A percentile compares a stretch with the other conserved stretches of the same genome.
These are phyloP conservation scores for Pterois miles DNA, from an alignment of 2,797 vertebrate species.

Conservation along the genomic window DNA sequence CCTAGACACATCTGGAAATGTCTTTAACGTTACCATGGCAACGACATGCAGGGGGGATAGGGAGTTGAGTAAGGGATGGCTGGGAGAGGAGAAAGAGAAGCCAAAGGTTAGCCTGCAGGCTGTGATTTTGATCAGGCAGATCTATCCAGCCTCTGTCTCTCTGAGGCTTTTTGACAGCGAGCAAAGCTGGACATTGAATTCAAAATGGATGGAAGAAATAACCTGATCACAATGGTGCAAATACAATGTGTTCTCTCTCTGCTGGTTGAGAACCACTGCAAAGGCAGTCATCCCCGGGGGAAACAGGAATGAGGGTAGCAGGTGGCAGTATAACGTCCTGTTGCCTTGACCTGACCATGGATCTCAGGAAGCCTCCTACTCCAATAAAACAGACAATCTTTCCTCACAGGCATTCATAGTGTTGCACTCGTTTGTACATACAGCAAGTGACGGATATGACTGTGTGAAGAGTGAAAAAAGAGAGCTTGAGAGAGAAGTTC, in stretches of 20 bases:
- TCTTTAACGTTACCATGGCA: slow-evolving; percentile 75
- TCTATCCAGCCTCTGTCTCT: not conserved
- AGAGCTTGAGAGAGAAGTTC: not conserved
- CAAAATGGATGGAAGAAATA: slow-evolving; percentile 61
- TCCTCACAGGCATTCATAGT: not conserved
- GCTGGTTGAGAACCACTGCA: not conserved
- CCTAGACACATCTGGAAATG: slow-evolving; percentile 82
- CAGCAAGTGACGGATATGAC: not conserved
- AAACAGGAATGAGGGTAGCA: slow-evolving; percentile 82
- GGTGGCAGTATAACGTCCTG: slow-evolving; percentile 82
- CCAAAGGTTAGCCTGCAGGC: slow-evolving; percentile 64
- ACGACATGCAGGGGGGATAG: slow-evolving; percentile 71
- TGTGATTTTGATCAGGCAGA: slow-evolving; percentile 74
- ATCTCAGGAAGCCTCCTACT: slow-evolving; percentile 54
- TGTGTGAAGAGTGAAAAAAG: not conserved
- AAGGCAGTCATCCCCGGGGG: slow-evolving; percentile 61
- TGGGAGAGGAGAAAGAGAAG: slow-evolving; percentile 10
- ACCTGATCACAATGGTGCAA: slow-evolving; percentile 4
- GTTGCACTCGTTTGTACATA: not conserved
- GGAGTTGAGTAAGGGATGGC: slow-evolving; percentile 21
- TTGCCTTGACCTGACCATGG: slow-evolving; percentile 71
- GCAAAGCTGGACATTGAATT: slow-evolving; percentile 33
- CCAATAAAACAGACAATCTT: not conserved
- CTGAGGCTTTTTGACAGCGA: not conserved
- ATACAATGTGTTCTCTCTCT: not conserved